Evolutionary conservation across 2,888 invertebrate species (phyloP).

Genomic region (Coleophora flavipennella): DNA sequence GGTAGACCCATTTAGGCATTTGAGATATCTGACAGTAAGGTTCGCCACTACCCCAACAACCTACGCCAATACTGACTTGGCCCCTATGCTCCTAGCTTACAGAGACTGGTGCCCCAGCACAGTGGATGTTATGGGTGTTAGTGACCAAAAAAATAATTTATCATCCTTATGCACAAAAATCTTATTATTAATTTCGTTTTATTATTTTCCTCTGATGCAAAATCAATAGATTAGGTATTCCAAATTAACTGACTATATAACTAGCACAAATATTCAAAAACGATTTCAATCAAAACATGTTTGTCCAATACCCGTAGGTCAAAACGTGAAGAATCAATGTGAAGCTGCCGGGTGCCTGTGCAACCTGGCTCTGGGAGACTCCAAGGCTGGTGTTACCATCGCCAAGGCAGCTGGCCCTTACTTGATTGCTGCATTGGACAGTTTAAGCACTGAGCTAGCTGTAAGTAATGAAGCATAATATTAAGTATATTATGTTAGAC

Average conservation of each 20-base stretch:
- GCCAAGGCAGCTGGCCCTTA: conserved; percentile 46
- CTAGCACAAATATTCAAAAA: background rate
- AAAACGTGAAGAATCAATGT: conserved; percentile 36
- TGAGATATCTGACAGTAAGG: too few species aligned
- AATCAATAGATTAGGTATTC: background rate
- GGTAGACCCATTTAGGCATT: too few species aligned
- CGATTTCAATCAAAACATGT: too few species aligned
- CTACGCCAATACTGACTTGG: too few species aligned
- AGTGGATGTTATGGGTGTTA: too few species aligned
- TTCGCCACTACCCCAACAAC: too few species aligned
- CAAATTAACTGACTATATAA: background rate
- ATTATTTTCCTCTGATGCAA: background rate
- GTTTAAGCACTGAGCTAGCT: conserved; percentile 18
- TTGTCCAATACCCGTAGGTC: too few species aligned
- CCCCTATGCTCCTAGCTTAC: too few species aligned
- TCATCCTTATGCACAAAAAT: background rate
- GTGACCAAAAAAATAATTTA: too few species aligned
- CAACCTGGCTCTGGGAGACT: conserved; percentile 49
- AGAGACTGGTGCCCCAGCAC: too few species aligned
- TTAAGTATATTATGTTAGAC: too few species aligned
- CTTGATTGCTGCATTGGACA: conserved; percentile 22
- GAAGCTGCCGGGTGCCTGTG: conserved; percentile 51
- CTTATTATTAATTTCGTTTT: background rate
- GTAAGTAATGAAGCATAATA: too few species aligned
- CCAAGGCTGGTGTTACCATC: conserved; percentile 33